Evolutionary conservation across 2,888 invertebrate species (phyloP).

Genomic region (Minunthozetes semirufus): DNA sequence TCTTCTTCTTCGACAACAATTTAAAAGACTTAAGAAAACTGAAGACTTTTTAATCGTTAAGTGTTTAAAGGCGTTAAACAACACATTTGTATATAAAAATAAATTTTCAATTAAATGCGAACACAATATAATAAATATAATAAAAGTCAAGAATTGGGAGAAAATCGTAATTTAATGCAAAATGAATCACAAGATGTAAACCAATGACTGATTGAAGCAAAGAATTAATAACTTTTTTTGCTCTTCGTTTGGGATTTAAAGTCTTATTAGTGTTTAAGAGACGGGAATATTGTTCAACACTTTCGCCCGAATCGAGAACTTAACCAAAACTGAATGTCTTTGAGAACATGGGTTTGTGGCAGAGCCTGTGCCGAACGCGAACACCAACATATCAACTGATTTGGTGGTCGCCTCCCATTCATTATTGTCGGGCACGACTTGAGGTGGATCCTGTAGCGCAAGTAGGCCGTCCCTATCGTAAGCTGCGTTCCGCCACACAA

Average conservation of each 20-base stretch:
- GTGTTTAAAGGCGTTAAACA: not conserved
- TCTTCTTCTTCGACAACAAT: not conserved
- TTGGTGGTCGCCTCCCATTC: constrained; percentile 26
- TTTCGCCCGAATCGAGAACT: not conserved
- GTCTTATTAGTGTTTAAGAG: too few species aligned
- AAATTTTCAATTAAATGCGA: not conserved
- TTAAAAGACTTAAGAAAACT: not conserved
- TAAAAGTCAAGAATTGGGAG: not conserved
- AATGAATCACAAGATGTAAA: not conserved
- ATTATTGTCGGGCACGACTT: constrained; percentile 16
- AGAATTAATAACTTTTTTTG: not conserved
- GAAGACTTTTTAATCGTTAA: not conserved
- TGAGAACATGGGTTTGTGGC: not conserved
- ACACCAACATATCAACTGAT: constrained; percentile 9
- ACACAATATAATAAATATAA: not conserved
- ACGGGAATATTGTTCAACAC: not conserved
- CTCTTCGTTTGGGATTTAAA: too few species aligned
- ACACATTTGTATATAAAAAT: not conserved
- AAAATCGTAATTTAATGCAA: not conserved
- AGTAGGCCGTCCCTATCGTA: not conserved
- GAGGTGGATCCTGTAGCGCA: not conserved
- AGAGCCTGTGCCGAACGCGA: not conserved
- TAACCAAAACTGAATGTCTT: not conserved
- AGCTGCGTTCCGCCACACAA: constrained; percentile 8
- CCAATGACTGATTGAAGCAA: not conserved